Base-by-base conservation (phyloP, 2,797 vertebrate genomes). In the Halcyon leucocephala region DNA sequence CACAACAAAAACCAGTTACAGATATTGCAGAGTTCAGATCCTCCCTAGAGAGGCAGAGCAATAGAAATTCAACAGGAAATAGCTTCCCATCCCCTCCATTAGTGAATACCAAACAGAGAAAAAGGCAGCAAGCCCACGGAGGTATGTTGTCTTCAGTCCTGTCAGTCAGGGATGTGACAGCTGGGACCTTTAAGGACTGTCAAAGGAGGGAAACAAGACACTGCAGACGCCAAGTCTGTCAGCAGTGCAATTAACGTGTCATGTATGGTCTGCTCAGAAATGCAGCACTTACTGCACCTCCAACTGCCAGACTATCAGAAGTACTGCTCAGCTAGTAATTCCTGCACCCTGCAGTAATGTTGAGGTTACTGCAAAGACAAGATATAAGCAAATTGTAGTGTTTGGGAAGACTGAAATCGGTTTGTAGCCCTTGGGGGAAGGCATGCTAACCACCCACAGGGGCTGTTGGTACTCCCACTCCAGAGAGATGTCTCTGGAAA, bases 161-260 rank as follows among this genome's bases (percentile, higher is more conserved):
- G 88, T 70, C 93, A 89, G 69, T 93, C 77, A 54, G 3, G 19
- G 28, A 69, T 51, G 46, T 86, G 94, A 88, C 94, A 95, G 87
- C 70, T 54, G 73, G 42, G 58, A 91, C 91, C 87, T 93, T 93
- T 91, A 90, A 61, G 71, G 15, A 60, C 70, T 64, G 61, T 69
- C 88, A 88, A 46, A 95, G 37, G 46, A 89, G 35, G 51, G 60
- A 86, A 94, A 89, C 46, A 76, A 88, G 39, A 88, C 70, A 58
- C n/a, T 78, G 57, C 88, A 93, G 94, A 96, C 86, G 80, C 65
- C 88, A 95, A 51, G 37, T 35, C 82, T 51, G 54, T 86, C 86
- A 91, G 76, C 61, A 79, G 72, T 29, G n/a, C 78, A 90, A 95
- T 95, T 95, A 96, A 84, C 29, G 16, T 21, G 46, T 86, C 85